These are phyloP conservation scores for Clarias fuscus DNA, from an alignment of 2,797 vertebrate genomes.

Conservation along the genomic window DNA sequence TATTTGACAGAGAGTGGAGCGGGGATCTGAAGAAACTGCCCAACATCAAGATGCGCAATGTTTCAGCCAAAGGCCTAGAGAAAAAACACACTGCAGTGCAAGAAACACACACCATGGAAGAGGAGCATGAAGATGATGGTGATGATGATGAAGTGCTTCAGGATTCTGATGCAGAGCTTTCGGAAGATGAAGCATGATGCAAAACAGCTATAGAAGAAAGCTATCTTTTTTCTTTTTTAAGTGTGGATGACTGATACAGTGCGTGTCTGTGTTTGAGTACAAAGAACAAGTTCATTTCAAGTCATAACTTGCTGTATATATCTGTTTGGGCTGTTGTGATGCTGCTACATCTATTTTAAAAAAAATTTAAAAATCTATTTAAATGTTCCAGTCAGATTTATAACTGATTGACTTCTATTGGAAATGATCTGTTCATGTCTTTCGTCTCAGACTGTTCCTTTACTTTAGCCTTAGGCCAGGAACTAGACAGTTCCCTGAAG, in stretches of 20 bases:
- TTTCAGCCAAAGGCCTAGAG: constrained; percentile 74
- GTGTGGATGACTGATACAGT: background rate
- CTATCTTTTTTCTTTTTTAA: background rate
- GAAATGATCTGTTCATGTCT: background rate
- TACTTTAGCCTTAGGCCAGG: no score
- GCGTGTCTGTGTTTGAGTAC: background rate
- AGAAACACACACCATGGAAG: constrained; percentile 55
- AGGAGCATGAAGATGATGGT: constrained; percentile 48
- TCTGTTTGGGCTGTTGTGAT: background rate
- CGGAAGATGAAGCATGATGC: constrained; percentile 9
- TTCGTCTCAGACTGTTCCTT: background rate
- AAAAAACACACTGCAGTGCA: constrained; percentile 5
- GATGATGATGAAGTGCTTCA: constrained; percentile 58
- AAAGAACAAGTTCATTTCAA: background rate
- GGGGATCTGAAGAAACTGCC: constrained; percentile 92
- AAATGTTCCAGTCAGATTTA: constrained; percentile 74
- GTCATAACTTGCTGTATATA: background rate
- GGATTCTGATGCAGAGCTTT: constrained; percentile 55
- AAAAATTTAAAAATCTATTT: constrained; percentile 1
- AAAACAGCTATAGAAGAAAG: background rate
- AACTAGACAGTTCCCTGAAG: no score
- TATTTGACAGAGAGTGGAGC: constrained; percentile 84
- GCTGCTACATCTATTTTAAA: background rate
- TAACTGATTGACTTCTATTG: constrained; percentile 66
- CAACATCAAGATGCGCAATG: constrained; percentile 89